These are phyloP conservation scores for Callipepla californica DNA, from an alignment of 2,113 vertebrate species.

Conservation along the genomic window DNA sequence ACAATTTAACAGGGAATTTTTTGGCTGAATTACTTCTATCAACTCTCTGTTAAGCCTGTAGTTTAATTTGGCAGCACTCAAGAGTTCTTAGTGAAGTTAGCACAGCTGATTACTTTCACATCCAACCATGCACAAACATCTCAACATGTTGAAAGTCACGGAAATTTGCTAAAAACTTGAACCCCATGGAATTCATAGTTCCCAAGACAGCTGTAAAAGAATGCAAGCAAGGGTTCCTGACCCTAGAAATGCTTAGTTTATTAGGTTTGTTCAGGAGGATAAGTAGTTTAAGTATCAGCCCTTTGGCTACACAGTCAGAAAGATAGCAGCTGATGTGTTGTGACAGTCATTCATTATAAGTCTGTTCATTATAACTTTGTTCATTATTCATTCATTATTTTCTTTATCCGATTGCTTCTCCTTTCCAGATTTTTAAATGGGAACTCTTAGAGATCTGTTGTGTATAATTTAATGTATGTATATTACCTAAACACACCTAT, in stretches of 20 bases:
- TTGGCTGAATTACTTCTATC: conserved; percentile 1
- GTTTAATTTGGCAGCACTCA: conserved; percentile 37
- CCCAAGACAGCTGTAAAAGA: conserved; percentile 15
- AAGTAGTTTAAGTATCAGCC: neutral
- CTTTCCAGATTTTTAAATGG: neutral
- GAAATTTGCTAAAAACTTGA: conserved; percentile 36
- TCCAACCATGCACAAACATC: conserved; percentile 34
- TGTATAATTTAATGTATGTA: neutral
- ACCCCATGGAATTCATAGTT: neutral
- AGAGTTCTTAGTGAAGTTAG: neutral
- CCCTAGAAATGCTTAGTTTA: neutral
- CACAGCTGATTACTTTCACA: conserved; percentile 20
- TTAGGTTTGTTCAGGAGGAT: neutral
- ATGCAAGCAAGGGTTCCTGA: neutral
- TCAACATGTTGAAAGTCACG: conserved; percentile 21
- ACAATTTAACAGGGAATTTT: neutral
- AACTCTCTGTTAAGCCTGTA: neutral
- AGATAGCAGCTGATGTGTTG: neutral
- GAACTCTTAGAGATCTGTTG: neutral
- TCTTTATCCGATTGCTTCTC: neutral
- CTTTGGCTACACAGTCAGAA: neutral
- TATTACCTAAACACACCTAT: neutral
- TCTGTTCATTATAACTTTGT: neutral
- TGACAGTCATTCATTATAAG: neutral
- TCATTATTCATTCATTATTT: neutral